A percentile compares a stretch with the other conserved stretches of the same genome.
These are phyloP conservation scores for Acanthis flammea DNA, from an alignment of 2,797 vertebrate species.

Conservation along the genomic window DNA sequence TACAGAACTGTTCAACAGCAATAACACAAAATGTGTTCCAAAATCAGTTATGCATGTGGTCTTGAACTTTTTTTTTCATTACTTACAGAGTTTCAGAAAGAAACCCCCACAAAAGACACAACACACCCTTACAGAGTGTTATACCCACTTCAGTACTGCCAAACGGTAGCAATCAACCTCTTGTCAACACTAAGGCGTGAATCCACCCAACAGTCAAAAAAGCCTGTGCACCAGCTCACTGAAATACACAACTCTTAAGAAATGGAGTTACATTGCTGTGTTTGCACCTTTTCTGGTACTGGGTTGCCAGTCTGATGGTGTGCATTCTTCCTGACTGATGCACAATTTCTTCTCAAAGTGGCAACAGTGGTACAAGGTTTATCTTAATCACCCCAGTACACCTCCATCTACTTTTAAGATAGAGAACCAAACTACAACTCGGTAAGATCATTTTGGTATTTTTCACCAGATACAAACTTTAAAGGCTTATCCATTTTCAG, in stretches of 20 bases:
- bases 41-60: background rate
- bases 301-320: background rate
- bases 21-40: background rate
- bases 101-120: background rate
- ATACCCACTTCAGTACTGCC: background rate
- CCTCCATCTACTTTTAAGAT: background rate
- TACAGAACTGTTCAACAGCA: background rate
- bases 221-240: background rate
- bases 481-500: background rate
- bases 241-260: background rate
- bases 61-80: background rate
- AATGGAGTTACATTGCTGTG: background rate
- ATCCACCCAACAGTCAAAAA: background rate
- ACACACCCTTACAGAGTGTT: background rate
- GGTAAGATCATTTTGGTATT: background rate
- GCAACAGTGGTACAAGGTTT: background rate
- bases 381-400: accelerated
- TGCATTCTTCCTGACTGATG: background rate
- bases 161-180: background rate
- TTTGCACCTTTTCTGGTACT: background rate
- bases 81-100: background rate
- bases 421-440: background rate
- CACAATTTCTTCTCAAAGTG: background rate
- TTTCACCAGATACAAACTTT: background rate
- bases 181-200: background rate